These are phyloP conservation scores for Picathartes gymnocephalus DNA, from an alignment of 2,113 vertebrate genomes.

Conservation along the genomic window DNA sequence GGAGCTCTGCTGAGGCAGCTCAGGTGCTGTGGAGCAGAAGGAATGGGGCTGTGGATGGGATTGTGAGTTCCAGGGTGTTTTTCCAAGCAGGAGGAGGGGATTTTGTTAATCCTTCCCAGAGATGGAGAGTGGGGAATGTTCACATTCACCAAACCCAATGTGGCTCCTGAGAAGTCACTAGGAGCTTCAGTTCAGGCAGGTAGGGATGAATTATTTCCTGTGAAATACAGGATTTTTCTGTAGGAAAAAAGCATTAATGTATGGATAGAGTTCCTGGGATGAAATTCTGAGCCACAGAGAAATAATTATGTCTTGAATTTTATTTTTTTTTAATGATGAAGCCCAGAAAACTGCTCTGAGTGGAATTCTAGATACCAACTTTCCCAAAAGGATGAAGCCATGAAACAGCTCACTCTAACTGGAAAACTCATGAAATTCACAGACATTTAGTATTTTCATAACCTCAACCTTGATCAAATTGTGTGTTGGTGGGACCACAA, in stretches of 20 bases:
- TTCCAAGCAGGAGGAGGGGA: not conserved
- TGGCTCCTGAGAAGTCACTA: not conserved
- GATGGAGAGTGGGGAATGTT: not conserved
- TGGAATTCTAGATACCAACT: not conserved
- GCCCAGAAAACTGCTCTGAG: not conserved
- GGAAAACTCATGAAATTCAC: not conserved
- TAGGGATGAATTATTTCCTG: not conserved
- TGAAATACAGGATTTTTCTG: not conserved
- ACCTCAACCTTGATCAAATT: not conserved
- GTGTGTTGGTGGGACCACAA: not conserved
- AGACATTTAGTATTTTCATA: not conserved
- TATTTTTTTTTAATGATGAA: not conserved
- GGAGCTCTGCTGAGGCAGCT: not conserved
- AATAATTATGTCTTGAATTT: not conserved
- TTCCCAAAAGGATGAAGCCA: not conserved
- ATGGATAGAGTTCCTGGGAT: not conserved
- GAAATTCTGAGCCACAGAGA: not conserved
- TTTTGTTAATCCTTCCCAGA: not conserved
- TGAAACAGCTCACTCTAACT: not conserved
- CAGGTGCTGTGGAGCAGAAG: not conserved
- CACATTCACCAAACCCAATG: not conserved
- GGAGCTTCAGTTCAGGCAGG: not conserved
- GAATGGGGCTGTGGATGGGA: not conserved
- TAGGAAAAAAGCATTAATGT: not conserved
- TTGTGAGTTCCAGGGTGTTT: not conserved